Base-by-base conservation (phyloP, 2,888 invertebrate species). In the Phanerotoma sp. region DNA sequence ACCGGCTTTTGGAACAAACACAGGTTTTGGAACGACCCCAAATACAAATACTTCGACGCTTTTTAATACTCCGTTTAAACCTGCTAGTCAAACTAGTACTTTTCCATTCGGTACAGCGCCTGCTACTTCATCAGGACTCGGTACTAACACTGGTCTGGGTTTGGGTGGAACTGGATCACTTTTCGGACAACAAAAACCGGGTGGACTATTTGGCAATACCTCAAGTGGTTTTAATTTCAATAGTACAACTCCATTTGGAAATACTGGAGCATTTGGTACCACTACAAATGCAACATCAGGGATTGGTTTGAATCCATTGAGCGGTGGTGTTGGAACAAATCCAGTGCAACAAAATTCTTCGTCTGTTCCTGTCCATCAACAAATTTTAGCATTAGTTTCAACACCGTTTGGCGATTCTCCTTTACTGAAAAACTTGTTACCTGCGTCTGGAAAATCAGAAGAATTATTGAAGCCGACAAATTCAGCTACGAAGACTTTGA, bases 401-500 rank as follows among this genome's bases (percentile, higher is more conserved):
- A 83, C 89, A 0, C 95, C 95, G 0, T 96, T 92, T 70, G 94
- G 95, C 0, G 92, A 94, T 72, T 89, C 89, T 30, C 89, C 92
- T 0, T 83, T 96, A 1, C 88, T 92, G 74, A 89, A 89, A 67
- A 90, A 91, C 70, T 74, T 92, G 0, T 61, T 79, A 15, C 78
- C 79, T 3, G 80, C 80, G 54, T 79, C 80, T 38, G 80, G 81
- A 3, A 84, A 83, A 66, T 78, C 83, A 2, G 87, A 87, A 51
- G 87, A 89, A 47, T 81, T 86, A 0, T 74, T 89, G 20, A 88
- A 87, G 64, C 86, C 88, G 0, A 85, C 87, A 0, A 88, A 87
- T 80, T 88, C 86, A 30, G 81, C 82, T 0, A 87, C 89, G 0
- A 87, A 89, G 72, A 80, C 84, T 16, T 72, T 89, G 56, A 86